A percentile compares a stretch with the other conserved stretches of the same genome.
Conservation (phyloP, 2,888 invertebrate species). For the Nezara viridula region DNA sequence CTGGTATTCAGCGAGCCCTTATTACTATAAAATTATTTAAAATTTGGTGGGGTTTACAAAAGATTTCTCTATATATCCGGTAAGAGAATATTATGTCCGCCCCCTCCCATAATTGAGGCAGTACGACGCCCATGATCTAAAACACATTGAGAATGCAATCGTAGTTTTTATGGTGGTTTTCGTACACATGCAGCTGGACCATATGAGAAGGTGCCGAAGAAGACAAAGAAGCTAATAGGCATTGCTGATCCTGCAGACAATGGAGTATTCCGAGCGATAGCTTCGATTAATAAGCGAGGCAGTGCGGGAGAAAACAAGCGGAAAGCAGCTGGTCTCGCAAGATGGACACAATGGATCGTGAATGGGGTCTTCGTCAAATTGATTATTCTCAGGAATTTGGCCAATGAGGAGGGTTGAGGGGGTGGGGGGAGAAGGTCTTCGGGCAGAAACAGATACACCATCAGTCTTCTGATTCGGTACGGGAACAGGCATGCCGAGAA, state of each 20-base stretch:
- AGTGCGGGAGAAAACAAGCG: constrained; percentile 55
- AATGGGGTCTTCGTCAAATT: constrained; percentile 39
- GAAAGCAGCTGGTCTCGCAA: constrained; percentile 54
- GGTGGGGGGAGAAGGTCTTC: constrained; percentile 27
- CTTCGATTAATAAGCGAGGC: constrained; percentile 1
- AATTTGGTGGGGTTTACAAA: no score
- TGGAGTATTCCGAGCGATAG: constrained; percentile 6
- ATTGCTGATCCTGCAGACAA: not conserved
- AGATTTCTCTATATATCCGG: no score
- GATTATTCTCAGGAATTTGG: constrained; percentile 43
- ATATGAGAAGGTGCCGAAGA: not conserved
- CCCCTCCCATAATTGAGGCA: no score
- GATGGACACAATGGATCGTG: constrained; percentile 49
- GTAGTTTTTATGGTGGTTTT: not conserved
- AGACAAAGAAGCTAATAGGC: not conserved
- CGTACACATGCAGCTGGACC: not conserved
- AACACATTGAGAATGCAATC: no score
- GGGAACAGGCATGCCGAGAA: not conserved
- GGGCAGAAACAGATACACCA: constrained; percentile 32
- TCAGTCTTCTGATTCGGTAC: not conserved
- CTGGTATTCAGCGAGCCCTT: no score
- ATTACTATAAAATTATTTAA: no score
- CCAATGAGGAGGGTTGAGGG: no score
- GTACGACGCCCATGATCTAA: no score
- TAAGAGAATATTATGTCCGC: no score